Conservation (phyloP, 2,797 vertebrate species). For the Margarornis squamiger region DNA sequence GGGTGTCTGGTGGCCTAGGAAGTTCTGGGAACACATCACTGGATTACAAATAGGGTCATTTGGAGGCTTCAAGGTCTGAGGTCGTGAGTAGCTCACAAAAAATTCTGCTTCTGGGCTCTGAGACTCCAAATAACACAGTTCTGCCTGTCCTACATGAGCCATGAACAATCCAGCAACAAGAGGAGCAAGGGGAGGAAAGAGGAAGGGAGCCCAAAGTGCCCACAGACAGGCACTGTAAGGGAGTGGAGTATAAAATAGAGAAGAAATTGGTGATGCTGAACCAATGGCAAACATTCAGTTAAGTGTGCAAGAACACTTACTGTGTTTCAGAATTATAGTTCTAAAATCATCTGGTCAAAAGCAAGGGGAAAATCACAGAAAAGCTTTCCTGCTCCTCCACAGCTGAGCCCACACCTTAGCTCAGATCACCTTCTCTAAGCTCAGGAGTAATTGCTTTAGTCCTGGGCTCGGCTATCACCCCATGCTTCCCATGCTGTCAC, state of each 20-base stretch:
- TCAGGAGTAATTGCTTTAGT: not conserved
- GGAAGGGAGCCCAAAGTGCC: not conserved
- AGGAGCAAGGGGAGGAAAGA: not conserved
- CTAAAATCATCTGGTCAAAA: not conserved
- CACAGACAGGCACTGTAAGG: not conserved
- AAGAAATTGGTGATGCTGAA: not conserved
- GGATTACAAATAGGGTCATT: constrained; percentile 1
- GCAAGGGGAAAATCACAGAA: not conserved
- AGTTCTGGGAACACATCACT: not conserved
- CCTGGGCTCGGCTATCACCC: not conserved
- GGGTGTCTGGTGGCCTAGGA: not conserved
- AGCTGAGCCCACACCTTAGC: not conserved
- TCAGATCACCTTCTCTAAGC: not conserved
- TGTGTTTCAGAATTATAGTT: not conserved
- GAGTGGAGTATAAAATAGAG: not conserved
- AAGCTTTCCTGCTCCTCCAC: not conserved
- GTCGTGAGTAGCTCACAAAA: not conserved
- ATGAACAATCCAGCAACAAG: not conserved
- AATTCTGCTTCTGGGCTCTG: not conserved
- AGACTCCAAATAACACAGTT: not conserved
- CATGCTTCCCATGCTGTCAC: not conserved
- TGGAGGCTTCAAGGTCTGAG: not conserved
- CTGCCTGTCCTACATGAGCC: not conserved
- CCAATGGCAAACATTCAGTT: not conserved
- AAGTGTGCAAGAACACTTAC: not conserved